Evolutionary conservation across 2,113 vertebrate species (phyloP).

Genomic region (Rynchops niger): DNA sequence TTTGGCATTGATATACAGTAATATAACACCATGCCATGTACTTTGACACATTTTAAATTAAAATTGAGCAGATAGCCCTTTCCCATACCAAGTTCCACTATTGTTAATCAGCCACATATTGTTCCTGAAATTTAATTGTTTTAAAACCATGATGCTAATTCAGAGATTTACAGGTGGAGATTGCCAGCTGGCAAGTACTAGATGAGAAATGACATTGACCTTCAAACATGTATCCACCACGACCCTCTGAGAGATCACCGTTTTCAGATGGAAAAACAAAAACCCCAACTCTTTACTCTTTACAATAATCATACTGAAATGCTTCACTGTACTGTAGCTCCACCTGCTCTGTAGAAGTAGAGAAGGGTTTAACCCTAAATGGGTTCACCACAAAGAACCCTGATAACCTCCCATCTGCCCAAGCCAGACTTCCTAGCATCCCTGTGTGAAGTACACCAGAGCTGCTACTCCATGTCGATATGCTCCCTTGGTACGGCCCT

Average conservation of each 20-base stretch:
- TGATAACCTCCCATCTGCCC: neutral
- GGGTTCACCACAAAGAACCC: neutral
- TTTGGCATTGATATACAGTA: slow-evolving; percentile 17
- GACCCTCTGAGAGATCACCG: neutral
- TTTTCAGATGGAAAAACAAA: neutral
- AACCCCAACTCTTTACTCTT: neutral
- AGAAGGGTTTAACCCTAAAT: neutral
- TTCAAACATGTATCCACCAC: neutral
- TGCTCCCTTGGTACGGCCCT: too few relatives aligned
- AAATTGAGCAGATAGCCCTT: slow-evolving; percentile 23
- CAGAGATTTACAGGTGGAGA: slow-evolving; percentile 2
- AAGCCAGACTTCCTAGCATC: neutral
- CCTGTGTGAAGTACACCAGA: neutral
- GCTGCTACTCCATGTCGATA: neutral
- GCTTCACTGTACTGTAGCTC: neutral
- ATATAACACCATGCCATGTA: neutral
- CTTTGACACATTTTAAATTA: slow-evolving; percentile 30
- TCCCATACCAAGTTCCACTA: neutral
- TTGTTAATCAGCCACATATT: slow-evolving; percentile 27
- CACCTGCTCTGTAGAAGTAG: neutral
- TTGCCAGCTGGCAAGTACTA: slow-evolving; percentile 23
- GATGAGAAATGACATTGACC: slow-evolving; percentile 3
- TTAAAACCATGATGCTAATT: slow-evolving; percentile 24
- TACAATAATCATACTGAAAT: neutral
- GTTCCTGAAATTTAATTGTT: slow-evolving; percentile 59